These are phyloP conservation scores for Cataglyphis cursor DNA, from an alignment of 2,888 invertebrate species.

Conservation along the genomic window DNA sequence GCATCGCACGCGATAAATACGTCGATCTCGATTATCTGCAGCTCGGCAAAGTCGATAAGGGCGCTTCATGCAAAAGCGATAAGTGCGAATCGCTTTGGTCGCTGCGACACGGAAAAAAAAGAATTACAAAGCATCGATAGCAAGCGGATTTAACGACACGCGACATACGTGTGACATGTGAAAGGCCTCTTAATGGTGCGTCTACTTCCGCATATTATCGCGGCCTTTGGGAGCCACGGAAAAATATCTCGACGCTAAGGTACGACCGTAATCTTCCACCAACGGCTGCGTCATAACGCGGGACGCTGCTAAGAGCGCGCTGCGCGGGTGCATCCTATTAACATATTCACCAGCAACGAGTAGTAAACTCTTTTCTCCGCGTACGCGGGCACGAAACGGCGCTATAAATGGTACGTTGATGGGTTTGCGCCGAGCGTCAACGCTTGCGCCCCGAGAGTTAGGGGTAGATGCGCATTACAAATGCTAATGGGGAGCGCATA, in stretches of 20 bases:
- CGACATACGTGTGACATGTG: slow-evolving; percentile 68
- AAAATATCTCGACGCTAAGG: slow-evolving; percentile 63
- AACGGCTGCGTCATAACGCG: slow-evolving; percentile 56
- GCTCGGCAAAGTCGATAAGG: slow-evolving; percentile 40
- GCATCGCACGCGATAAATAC: slow-evolving; percentile 50
- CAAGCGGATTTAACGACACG: slow-evolving; percentile 71
- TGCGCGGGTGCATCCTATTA: slow-evolving; percentile 70
- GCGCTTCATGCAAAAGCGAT: slow-evolving; percentile 41
- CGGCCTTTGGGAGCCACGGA: slow-evolving; percentile 58
- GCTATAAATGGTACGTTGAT: slow-evolving; percentile 81
- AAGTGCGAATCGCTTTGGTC: slow-evolving; percentile 52
- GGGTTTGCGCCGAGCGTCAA: slow-evolving; percentile 81
- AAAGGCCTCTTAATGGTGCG: slow-evolving; percentile 71
- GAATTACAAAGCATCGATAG: slow-evolving; percentile 51
- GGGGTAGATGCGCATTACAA: slow-evolving; percentile 83
- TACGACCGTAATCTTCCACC: slow-evolving; percentile 54
- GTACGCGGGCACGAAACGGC: slow-evolving; percentile 65
- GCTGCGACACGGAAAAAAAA: neutral
- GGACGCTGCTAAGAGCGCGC: slow-evolving; percentile 30
- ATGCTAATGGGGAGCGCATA: slow-evolving; percentile 85
- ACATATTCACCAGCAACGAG: slow-evolving; percentile 72
- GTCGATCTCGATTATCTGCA: slow-evolving; percentile 42
- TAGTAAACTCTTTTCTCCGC: slow-evolving; percentile 74
- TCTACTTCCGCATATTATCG: slow-evolving; percentile 68
- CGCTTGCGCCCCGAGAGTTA: slow-evolving; percentile 78